Base-by-base conservation (phyloP, 2,888 invertebrate genomes). In the Sceliomorpha sp. region DNA sequence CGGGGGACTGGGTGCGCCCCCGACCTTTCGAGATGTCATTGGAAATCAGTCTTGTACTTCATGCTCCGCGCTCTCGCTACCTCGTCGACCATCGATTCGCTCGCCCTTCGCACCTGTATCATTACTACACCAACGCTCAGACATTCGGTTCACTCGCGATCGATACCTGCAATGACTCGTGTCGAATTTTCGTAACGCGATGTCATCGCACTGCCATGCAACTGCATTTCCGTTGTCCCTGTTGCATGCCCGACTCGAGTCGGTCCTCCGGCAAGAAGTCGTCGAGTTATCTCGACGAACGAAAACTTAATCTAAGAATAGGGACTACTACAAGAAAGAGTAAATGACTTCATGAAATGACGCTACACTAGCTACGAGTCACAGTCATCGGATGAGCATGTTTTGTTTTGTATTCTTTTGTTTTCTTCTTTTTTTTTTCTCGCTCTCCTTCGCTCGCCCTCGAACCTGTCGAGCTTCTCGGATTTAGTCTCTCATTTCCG, bases 21-120 rank as follows among this genome's bases (percentile, higher is more conserved):
- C 86, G 77, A 78, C 80, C 74, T 83, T 82, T 78, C 85, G 83
- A 75, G 86, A 84, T 84, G 85, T 87, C 87, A 87, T 87, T 87
- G 85, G 80, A 75, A 77, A 58, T 37, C 36, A 74, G 63, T 17
- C 58, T 53, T 7, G 64, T 62, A 31, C 34, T 64, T 29, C 55
- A 39, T 32, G 62, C 64, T 40, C 55, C 70, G 42, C 64, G 24
- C 39, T 29, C 60, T 9, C 36, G 59, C 37, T 72, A 72, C 34
- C 26, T 39, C 42, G 32, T 53, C 37, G 9, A 55, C 60, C 27
- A 39, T 56, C 45, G 40, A 60, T 39, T 13, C 2, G 24, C 9
- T 45, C 64, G 50, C 58, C 51, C 45, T 66, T 39, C 37, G 50
- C 31, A 45, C 37, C 29, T 50, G 50, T 64, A 45, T 44, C 64